These are phyloP conservation scores for Neostethus bicornis DNA, from an alignment of 2,797 vertebrate species.

Conservation along the genomic window DNA sequence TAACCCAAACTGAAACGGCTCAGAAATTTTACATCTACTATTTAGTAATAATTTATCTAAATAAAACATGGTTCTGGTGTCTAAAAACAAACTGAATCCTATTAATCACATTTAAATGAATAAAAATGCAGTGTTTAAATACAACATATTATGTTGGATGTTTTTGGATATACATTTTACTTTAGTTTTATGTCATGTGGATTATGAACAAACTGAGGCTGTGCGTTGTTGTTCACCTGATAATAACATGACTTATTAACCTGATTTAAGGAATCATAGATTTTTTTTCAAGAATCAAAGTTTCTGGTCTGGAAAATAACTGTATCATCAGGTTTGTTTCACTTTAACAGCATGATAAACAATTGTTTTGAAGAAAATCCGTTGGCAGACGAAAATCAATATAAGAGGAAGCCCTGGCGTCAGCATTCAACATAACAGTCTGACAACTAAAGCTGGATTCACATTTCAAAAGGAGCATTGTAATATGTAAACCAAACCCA, in stretches of 20 bases:
- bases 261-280: neutral
- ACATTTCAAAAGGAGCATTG: neutral
- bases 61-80: too few species aligned
- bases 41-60: too few species aligned
- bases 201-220: constrained; percentile 14
- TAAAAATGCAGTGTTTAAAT: constrained; percentile 35
- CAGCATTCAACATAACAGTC: neutral
- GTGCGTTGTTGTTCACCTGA: neutral
- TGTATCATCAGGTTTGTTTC: constrained; percentile 1
- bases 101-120: constrained; percentile 4
- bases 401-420: neutral
- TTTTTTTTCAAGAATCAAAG: neutral
- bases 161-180: constrained; percentile 25
- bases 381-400: neutral
- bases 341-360: neutral
- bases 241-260: neutral
- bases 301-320: neutral
- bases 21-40: too few species aligned
- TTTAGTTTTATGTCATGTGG: constrained; percentile 26
- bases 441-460: neutral
- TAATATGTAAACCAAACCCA: neutral
- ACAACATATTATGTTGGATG: constrained; percentile 20
- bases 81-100: too few species aligned
- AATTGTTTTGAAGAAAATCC: neutral
- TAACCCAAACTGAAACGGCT: too few species aligned